Percentiles rank a stretch among this genome's conserved stretches.
Conservation (phyloP, 2,797 vertebrate genomes). For the Megalops cyprinoides region DNA sequence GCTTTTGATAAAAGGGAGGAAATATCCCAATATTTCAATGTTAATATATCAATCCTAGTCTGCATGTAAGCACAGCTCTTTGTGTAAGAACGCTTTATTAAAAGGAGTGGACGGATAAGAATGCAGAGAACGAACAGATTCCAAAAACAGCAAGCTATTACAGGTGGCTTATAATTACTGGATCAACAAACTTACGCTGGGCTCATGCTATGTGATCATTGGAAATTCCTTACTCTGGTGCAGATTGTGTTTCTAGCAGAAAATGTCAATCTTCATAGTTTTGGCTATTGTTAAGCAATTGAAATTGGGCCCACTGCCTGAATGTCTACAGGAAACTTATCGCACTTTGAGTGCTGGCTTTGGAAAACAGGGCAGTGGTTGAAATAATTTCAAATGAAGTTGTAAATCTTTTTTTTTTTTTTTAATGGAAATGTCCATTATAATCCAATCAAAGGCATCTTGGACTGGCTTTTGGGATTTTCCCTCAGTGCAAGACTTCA, state of each 20-base stretch:
- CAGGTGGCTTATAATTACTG: constrained; percentile 70
- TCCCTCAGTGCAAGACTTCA: constrained; percentile 47
- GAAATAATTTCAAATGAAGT: constrained; percentile 69
- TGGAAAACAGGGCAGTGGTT: constrained; percentile 57
- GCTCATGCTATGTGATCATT: constrained; percentile 53
- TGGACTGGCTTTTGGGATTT: constrained; percentile 62
- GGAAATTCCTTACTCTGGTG: constrained; percentile 56
- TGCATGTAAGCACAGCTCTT: constrained; percentile 52
- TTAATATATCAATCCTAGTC: constrained; percentile 24
- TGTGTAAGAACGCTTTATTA: constrained; percentile 76
- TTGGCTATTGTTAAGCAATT: constrained; percentile 58
- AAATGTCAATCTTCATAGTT: constrained; percentile 50
- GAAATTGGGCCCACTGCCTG: constrained; percentile 54
- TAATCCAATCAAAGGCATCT: constrained; percentile 65
- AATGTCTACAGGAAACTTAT: constrained; percentile 56
- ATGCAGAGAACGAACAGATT: constrained; percentile 60
- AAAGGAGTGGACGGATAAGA: constrained; percentile 72
- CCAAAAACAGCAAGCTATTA: constrained; percentile 68
- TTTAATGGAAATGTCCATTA: constrained; percentile 64
- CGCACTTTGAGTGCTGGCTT: constrained; percentile 29
- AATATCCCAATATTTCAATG: not conserved
- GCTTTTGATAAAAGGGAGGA: not conserved
- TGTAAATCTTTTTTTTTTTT: constrained; percentile 71
- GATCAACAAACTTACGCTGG: constrained; percentile 69
- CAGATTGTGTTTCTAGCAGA: constrained; percentile 60